phyloP scores from a whole-genome alignment of 92 coral and sea anemone species.

The Palythoa heliodiscus region DNA sequence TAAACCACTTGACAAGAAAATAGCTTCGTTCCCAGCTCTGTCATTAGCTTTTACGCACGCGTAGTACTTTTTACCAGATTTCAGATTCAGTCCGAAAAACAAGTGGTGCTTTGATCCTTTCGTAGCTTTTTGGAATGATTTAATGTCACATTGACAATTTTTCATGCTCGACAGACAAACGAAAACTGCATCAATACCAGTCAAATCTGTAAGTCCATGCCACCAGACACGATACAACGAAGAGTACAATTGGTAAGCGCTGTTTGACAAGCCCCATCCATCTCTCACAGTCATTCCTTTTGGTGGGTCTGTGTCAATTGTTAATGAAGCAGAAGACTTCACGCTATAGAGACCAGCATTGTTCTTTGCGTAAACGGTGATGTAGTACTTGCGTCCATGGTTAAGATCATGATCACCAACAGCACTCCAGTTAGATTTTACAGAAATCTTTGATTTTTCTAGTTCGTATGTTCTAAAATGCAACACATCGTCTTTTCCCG shows the following conservation, averaged over 20 bases:
- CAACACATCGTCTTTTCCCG: slow-evolving; percentile 77
- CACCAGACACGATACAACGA: slow-evolving; percentile 77
- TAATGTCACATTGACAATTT: slow-evolving; percentile 61
- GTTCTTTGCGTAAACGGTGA: slow-evolving; percentile 66
- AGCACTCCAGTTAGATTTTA: slow-evolving; percentile 77
- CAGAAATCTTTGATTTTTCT: background rate
- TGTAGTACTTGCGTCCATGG: slow-evolving; percentile 66
- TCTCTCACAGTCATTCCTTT: slow-evolving; percentile 55
- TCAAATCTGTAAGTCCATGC: slow-evolving; percentile 68
- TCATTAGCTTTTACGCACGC: slow-evolving; percentile 67
- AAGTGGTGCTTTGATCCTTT: slow-evolving; percentile 42
- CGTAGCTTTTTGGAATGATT: slow-evolving; percentile 43
- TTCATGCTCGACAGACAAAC: slow-evolving; percentile 59
- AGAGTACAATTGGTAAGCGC: slow-evolving; percentile 62
- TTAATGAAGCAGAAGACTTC: slow-evolving; percentile 61
- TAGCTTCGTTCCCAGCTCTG: slow-evolving; percentile 71
- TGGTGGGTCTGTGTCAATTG: slow-evolving; percentile 74
- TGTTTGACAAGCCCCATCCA: slow-evolving; percentile 82
- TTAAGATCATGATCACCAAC: slow-evolving; percentile 14
- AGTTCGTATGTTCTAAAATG: slow-evolving; percentile 36
- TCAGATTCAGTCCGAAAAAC: slow-evolving; percentile 57
- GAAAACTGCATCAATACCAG: slow-evolving; percentile 58
- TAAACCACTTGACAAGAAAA: slow-evolving; percentile 72
- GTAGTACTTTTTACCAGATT: slow-evolving; percentile 65
- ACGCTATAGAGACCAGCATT: slow-evolving; percentile 64